Conservation (phyloP, 2,113 vertebrate species). For the Tragelaphus buxtoni region DNA sequence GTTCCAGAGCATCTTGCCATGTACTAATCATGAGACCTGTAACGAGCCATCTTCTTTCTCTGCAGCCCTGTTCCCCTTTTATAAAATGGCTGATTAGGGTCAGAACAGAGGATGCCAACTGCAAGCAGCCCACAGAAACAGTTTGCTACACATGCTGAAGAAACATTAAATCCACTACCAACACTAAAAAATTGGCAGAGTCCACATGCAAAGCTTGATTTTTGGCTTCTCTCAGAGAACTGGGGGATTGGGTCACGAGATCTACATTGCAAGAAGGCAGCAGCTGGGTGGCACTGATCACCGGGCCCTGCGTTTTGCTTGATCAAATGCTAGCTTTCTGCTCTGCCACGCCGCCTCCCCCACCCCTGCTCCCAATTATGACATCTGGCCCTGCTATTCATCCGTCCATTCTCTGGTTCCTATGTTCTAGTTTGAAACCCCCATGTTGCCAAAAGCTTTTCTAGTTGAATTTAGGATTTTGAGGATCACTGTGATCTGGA, state of each 20-base stretch:
- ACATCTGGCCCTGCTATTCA: not conserved
- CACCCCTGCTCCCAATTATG: not conserved
- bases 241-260: not conserved
- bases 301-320: rapidly evolving
- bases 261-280: not conserved
- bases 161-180: not conserved
- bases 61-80: not conserved
- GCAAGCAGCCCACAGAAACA: not conserved
- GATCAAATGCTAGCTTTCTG: not conserved
- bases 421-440: not conserved
- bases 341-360: not conserved
- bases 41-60: not conserved
- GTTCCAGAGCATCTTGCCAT: not conserved
- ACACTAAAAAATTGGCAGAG: not conserved
- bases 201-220: not conserved
- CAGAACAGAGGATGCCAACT: not conserved
- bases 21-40: not conserved
- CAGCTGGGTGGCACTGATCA: rapidly evolving
- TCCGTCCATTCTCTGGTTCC: not conserved
- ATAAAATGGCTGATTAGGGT: not conserved
- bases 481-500: not conserved
- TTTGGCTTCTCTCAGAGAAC: not conserved
- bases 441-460: not conserved
- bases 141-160: not conserved
- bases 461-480: not conserved